phyloP scores from a whole-genome alignment of 2,113 vertebrate species.

The Sciurus niger region DNA sequence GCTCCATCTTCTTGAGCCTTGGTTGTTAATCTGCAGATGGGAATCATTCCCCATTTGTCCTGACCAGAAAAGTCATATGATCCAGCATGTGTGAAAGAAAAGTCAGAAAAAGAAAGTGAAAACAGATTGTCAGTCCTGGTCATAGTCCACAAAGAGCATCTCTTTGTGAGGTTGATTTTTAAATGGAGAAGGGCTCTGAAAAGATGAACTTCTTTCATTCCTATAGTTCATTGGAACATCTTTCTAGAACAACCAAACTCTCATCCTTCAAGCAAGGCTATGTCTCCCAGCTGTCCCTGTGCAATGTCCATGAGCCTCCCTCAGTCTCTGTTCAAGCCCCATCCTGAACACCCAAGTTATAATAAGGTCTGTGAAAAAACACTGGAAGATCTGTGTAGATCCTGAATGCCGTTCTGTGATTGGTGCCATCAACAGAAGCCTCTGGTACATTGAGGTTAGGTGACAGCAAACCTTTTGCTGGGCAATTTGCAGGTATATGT shows the following conservation, averaged over 20 bases:
- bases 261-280: not conserved
- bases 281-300: not conserved
- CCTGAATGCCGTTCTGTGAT: not conserved
- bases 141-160: no score
- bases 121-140: not conserved
- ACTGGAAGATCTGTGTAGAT: not conserved
- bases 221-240: not conserved
- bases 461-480: not conserved
- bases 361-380: not conserved
- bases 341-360: not conserved
- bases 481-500: not conserved
- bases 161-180: not conserved
- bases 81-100: slow-evolving; percentile 41
- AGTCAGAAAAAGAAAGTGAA: slow-evolving; percentile 17
- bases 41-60: slow-evolving; percentile 28
- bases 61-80: slow-evolving; percentile 63
- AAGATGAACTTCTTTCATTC: not conserved
- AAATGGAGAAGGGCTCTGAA: not conserved
- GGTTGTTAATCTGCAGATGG: not conserved
- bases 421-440: not conserved
- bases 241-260: not conserved
- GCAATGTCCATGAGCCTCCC: not conserved
- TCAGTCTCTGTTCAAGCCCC: not conserved
- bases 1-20: no score
- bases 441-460: not conserved